Evolutionary conservation across 1,140 invertebrate genomes (phyloP), one percentile per base, ranked within the genome.

Genomic region (Zaprionus capensis): DNA sequence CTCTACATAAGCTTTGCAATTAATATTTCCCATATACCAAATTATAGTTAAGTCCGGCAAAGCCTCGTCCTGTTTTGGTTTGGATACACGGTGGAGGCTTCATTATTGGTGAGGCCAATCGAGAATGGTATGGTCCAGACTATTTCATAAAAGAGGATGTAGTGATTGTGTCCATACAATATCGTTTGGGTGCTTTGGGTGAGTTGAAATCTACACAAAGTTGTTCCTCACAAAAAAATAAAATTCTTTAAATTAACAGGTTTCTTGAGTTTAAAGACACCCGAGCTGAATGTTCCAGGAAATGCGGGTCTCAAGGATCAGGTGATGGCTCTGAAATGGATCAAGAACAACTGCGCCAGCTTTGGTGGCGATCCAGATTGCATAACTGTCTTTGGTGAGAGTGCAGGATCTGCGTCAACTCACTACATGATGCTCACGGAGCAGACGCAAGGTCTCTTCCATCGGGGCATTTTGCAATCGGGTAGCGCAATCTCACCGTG

Each of bases 21-120:
- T 34, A 66, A 62, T 36, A 46, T 6, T 56, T 17, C 20, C 24
- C 28, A 58, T 41, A 34, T 63, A 34, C 31, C 31, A 11, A 34
- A 34, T 34, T 72, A 14, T 20, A 92, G 91, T 44, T 91, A 4
- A 82, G 57, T 31, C 91, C 92, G 1, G 64, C 75, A 14, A 91
- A 91, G 44, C 72, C 80, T 24, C 85, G 81, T 14, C 92, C 92
- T n/a, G 92, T 92, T 22, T 44, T 92, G 71, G 85, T 92, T 22
- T 92, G 91, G 93, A 94, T 97, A 26, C 95, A 96, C 84, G 96
- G 96, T 22, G 96, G 96, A 76, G 94, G 94, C 46, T 96, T 96
- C 69, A 93, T 94, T 53, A 75, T 92, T 17, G 94, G 95, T n/a
- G 91, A 92, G 41, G 88, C 91, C 20, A 88, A 56, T 63, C 76